These are phyloP conservation scores for Pipistrellus nathusii DNA, from an alignment of 2,797 vertebrate genomes.

Conservation along the genomic window DNA sequence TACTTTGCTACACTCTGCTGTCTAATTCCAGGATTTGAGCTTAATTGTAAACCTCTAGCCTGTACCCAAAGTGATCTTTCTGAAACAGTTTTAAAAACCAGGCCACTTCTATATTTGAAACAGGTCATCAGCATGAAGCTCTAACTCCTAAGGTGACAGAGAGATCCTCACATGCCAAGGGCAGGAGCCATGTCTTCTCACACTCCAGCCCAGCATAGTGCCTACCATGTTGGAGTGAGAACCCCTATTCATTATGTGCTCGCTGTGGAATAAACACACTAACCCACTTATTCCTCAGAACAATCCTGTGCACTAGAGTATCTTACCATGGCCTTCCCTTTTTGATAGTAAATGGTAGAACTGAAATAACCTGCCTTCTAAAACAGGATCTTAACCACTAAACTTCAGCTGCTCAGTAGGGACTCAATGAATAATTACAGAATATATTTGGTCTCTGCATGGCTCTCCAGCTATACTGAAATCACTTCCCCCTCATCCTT, in stretches of 20 bases:
- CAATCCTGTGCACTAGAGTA: not conserved
- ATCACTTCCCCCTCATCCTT: not conserved
- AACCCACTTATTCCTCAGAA: not conserved
- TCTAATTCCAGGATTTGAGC: not conserved
- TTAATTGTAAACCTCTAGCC: not conserved
- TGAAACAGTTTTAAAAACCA: conserved; percentile 1
- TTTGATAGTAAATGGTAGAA: not conserved
- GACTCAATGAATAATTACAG: not conserved
- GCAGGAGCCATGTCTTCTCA: not conserved
- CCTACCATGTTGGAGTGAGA: not conserved
- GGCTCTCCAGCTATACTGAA: not conserved
- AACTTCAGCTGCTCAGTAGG: not conserved
- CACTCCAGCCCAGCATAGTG: not conserved
- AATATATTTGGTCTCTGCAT: not conserved
- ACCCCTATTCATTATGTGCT: not conserved
- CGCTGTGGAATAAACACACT: not conserved
- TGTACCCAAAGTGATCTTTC: conserved; percentile 7
- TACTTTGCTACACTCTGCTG: not conserved
- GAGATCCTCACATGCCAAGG: not conserved
- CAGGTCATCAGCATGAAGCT: not conserved
- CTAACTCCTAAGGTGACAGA: not conserved
- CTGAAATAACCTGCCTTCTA: not conserved
- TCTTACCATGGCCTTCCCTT: not conserved
- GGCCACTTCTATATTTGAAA: not conserved
- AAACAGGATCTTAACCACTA: not conserved